Base-by-base conservation (phyloP, 1,140 invertebrate species). In the Hyles euphorbiae region DNA sequence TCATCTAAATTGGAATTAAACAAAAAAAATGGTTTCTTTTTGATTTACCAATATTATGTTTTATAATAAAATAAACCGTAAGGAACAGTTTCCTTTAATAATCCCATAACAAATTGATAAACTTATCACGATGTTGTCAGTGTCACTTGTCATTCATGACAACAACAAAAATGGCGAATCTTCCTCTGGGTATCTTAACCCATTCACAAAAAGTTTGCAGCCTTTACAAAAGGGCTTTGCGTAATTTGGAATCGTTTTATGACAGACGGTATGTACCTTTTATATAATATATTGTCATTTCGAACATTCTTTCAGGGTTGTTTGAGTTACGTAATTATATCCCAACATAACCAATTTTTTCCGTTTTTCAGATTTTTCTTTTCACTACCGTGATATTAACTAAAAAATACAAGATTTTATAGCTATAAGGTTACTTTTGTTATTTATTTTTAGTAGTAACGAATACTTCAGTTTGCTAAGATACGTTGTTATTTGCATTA, bases 191-290 rank as follows among this genome's bases (percentile, higher is more conserved):
- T 45, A 65, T 85, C 63, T 76, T 63, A 74, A 83, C 83, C 52
- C 84, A 87, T 66, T 52, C 79, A 56, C 84, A 86, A 76, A 83
- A 80, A 69, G 74, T 88, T 63, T 84, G 83, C 63, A 81, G 64
- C 63, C 78, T 88, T 70, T 88, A 88, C 51, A 88, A 88, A 78
- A 78, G 65, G 53, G 69, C 75, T 68, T 68, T 88, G 46, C 81
- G 85, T 47, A 86, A 86, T 75, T 67, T 88, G 66, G 85, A 88
- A 68, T 59, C 78, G 47, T 86, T 70, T 58, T 88, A 88, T 36
- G 83, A 87, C 67, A 75, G 72, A 72, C 72, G 85, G 83, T 86
- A 75, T 76, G 67, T 57, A 53, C 56, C 11, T 22, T n/a, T 8
- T n/a, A 45, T 60, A 33, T 8, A 12, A 8, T 55, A 46, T 6